Evolutionary conservation across 2,888 invertebrate species (phyloP), one percentile per base, ranked within the genome.

Genomic region (Heterodera filipjevi): DNA sequence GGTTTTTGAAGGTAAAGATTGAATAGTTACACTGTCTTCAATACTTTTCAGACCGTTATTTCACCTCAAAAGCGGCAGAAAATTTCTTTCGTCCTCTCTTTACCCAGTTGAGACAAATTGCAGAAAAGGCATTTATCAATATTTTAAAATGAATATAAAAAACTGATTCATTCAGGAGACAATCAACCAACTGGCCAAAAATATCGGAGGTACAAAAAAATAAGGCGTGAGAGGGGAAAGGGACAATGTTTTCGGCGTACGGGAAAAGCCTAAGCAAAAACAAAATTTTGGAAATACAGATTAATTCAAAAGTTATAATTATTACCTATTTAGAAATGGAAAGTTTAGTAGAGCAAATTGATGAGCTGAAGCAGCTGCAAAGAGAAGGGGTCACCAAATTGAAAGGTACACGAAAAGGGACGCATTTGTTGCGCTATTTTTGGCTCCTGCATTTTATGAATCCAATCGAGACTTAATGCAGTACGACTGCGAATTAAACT

Each of bases 361-460:
- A 79, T 19, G 76, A 76, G 35, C 77, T 86, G 27, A 82, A 82
- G 59, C 77, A 81, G 6, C 76, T 86, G n/a, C 85, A 86, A 71
- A 79, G 73, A 76, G 76, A 81, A 44, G 86, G 86, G 76, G 73
- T 80, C 3, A 84, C 78, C 19, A 74, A 81, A 46, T 46, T 84
- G n/a, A 83, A 82, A 75, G 83, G 83, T 76, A 46, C 30, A 33
- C n/a, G 12, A 39, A 39, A 39, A 2, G 39, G 39, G 39, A 12
- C 39, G 39, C 0, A 39, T 12, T 6, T 0, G 39, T 39, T 6
- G 39, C n/a, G n/a, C n/a, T n/a, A n/a, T n/a, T n/a, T n/a, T n/a
- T n/a, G n/a, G n/a, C n/a, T n/a, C n/a, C n/a, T n/a, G n/a, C n/a
- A n/a, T n/a, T n/a, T n/a, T n/a, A n/a, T n/a, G n/a, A n/a, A n/a